Evolutionary conservation across 2,797 vertebrate species (phyloP), one percentile per base, ranked within the genome.

Genomic region (Lutjanus argentimaculatus): DNA sequence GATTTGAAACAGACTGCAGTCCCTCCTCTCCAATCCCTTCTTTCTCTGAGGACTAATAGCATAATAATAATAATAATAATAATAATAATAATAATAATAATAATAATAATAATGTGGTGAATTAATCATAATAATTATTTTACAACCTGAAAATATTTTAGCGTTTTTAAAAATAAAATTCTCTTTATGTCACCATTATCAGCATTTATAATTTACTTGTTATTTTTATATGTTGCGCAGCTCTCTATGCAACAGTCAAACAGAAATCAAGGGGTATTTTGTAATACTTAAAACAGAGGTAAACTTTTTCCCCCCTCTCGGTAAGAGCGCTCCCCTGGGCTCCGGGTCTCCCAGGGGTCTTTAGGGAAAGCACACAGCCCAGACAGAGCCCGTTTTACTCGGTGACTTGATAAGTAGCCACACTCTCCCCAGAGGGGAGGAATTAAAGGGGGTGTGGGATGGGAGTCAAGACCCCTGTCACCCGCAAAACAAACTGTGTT

Each of bases 381-480:
- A 94, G 95, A 93, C 92, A 92, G 83, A 92, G 89, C 91, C 92
- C 94, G 94, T 94, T 95, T 94, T 95, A 94, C 95, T 95, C 90
- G 90, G 94, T 94, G 94, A 95, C 95, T 95, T 95, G 95, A 96
- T 96, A 96, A 96, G 95, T 95, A 95, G 95, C 94, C 93, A 88
- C 91, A 92, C 89, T 94, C 91, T 94, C 94, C 94, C 94, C 91
- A 93, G 94, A 94, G 94, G 85, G 88, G 77, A 90, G 86, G 93
- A 93, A 92, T 95, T 95, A 95, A 93, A 93, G 91, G 92, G 93
- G 86, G 91, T 90, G 92, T 92, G 89, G 92, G 93, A 88, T 92
- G 91, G 75, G 85, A 92, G 90, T 92, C 92, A 90, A 90, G 93
- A 94, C 92, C 93, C 84, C 92, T 94, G 94, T 95, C 94, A 94